Percentiles rank a stretch among this genome's conserved stretches.
Conservation (phyloP, 2,888 invertebrate species). For the Sinotaia quadrata region DNA sequence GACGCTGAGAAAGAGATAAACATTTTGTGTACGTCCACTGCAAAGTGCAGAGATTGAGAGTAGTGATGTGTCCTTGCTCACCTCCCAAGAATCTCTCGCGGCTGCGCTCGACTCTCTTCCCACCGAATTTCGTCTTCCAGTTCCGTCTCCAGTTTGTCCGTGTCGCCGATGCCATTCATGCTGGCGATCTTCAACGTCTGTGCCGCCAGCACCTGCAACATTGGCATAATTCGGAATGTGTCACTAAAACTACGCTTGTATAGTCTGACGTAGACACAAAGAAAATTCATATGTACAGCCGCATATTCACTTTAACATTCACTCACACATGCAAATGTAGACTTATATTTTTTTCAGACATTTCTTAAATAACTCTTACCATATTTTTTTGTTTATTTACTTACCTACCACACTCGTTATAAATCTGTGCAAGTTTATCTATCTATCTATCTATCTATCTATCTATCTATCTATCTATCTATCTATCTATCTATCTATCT, state of each 20-base stretch:
- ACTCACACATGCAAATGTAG: too few species aligned
- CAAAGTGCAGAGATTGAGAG: too few species aligned
- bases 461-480: neutral
- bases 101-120: constrained; percentile 33
- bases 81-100: constrained; percentile 37
- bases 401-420: neutral
- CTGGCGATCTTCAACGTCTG: constrained; percentile 46
- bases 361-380: too few species aligned
- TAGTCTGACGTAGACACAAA: too few species aligned
- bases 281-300: too few species aligned
- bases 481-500: neutral
- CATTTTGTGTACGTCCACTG: too few species aligned
- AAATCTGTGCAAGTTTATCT: too few species aligned
- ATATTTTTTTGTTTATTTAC: neutral
- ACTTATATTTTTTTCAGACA: too few species aligned
- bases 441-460: too few species aligned
- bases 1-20: neutral
- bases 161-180: constrained; percentile 42
- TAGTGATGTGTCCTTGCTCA: constrained; percentile 23
- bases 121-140: constrained; percentile 42
- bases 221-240: too few species aligned
- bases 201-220: constrained; percentile 43
- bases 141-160: constrained; percentile 42
- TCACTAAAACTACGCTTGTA: too few species aligned
- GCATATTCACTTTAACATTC: too few species aligned